Evolutionary conservation across 35 echinoderm and acorn worm species (phyloP).

Genomic region (Anneissia japonica): DNA sequence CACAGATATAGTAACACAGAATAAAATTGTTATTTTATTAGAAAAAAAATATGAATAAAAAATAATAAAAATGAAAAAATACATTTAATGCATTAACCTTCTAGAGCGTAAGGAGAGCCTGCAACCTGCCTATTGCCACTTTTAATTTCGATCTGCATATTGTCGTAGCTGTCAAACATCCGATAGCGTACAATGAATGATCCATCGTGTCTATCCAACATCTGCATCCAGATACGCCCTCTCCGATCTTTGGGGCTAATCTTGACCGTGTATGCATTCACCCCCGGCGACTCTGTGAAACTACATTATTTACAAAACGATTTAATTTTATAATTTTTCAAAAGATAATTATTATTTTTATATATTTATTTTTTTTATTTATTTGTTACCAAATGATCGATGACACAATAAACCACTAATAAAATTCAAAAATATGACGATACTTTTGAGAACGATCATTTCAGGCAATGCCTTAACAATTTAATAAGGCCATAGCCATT

Average conservation of each 20-base stretch:
- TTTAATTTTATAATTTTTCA: neutral
- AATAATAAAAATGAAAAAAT: neutral
- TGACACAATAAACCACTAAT: neutral
- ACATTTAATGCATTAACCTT: slow-evolving; percentile 27
- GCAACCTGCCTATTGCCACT: slow-evolving; percentile 76
- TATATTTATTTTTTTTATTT: neutral
- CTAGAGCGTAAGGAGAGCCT: slow-evolving; percentile 64
- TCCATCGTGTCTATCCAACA: slow-evolving; percentile 82
- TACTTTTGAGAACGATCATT: neutral
- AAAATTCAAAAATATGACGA: neutral
- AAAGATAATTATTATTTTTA: neutral
- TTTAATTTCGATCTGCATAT: slow-evolving; percentile 68
- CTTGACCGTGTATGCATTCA: slow-evolving; percentile 66
- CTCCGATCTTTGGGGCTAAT: slow-evolving; percentile 43
- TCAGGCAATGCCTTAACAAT: neutral
- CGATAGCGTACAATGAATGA: slow-evolving; percentile 87
- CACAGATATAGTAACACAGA: too few relatives aligned
- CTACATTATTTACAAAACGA: slow-evolving; percentile 39
- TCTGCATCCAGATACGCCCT: slow-evolving; percentile 76
- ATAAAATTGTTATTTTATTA: too few relatives aligned
- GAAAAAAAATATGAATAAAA: too few relatives aligned
- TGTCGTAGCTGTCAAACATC: slow-evolving; percentile 59
- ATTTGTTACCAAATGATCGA: neutral
- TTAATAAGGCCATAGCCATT: neutral
- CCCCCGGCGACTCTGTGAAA: slow-evolving; percentile 90